Percentiles rank a stretch among this genome's conserved stretches.
These are phyloP conservation scores for Gopherus evgoodei DNA, from an alignment of 2,113 vertebrate species.

Conservation along the genomic window DNA sequence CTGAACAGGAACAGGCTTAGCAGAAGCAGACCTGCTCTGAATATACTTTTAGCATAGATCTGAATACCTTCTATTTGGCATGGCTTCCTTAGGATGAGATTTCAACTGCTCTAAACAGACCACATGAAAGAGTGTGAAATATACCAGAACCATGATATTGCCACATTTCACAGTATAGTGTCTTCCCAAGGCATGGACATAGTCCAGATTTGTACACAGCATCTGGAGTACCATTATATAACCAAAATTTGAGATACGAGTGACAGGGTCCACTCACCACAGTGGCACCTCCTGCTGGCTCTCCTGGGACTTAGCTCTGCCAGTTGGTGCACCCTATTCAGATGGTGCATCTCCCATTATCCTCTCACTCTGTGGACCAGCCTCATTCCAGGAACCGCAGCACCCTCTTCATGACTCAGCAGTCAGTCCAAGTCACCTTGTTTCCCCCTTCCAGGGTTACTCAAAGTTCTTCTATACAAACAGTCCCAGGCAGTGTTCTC, in stretches of 20 bases:
- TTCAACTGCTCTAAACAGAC: slow-evolving; percentile 26
- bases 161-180: slow-evolving; percentile 34
- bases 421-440: neutral
- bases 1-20: neutral
- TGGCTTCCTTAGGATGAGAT: slow-evolving; percentile 8
- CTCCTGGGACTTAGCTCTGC: neutral
- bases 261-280: neutral
- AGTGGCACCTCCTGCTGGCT: neutral
- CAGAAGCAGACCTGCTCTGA: neutral
- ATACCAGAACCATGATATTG: neutral
- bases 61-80: slow-evolving; percentile 24
- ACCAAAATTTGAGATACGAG: slow-evolving; percentile 49
- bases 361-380: too few species aligned
- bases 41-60: neutral
- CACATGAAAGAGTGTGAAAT: slow-evolving; percentile 2
- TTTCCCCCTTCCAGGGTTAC: neutral
- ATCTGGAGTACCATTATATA: slow-evolving; percentile 17
- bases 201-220: slow-evolving; percentile 36
- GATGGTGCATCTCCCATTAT: neutral
- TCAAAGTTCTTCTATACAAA: neutral
- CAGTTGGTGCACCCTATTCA: neutral
- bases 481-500: neutral
- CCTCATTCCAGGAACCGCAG: neutral
- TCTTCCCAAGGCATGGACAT: slow-evolving; percentile 38
- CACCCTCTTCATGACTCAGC: neutral